phyloP scores from a whole-genome alignment of 2,888 invertebrate species.

The Mallateleia sp. region DNA sequence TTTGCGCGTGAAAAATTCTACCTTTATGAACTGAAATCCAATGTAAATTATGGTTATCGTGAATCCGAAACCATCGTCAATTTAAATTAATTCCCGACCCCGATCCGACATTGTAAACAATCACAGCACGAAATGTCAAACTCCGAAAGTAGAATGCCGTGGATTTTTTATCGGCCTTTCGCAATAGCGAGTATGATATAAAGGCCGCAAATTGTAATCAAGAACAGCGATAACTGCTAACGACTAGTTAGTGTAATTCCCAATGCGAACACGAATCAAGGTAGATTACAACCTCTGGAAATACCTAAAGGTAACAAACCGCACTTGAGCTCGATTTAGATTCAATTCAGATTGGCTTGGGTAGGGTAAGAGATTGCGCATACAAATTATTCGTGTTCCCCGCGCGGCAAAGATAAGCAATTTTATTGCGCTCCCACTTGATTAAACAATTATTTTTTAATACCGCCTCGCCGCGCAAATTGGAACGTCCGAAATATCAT shows the following conservation, averaged over 20 bases:
- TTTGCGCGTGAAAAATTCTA: too few relatives aligned
- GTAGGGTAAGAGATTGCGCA: constrained; percentile 67
- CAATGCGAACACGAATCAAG: constrained; percentile 79
- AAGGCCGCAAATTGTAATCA: constrained; percentile 78
- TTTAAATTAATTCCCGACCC: constrained; percentile 16
- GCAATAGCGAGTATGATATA: constrained; percentile 65
- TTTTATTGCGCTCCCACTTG: constrained; percentile 72
- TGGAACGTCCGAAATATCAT: constrained; percentile 47
- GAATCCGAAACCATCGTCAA: neutral
- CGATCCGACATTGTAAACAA: constrained; percentile 38
- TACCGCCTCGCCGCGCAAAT: constrained; percentile 33
- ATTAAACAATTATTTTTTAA: constrained; percentile 79
- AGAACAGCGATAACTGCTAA: constrained; percentile 77
- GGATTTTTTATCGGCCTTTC: constrained; percentile 60
- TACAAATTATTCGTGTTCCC: constrained; percentile 77
- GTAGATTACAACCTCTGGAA: constrained; percentile 76
- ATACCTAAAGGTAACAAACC: constrained; percentile 79
- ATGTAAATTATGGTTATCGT: neutral
- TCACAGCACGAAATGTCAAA: constrained; percentile 57
- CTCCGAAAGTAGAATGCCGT: constrained; percentile 46
- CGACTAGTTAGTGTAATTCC: constrained; percentile 78
- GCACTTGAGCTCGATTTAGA: constrained; percentile 79
- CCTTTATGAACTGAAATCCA: too few relatives aligned
- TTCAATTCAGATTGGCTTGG: constrained; percentile 69
- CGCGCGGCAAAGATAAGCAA: constrained; percentile 62